Evolutionary conservation across 2,888 invertebrate species (phyloP).

Genomic region (Cheilosia grossa): DNA sequence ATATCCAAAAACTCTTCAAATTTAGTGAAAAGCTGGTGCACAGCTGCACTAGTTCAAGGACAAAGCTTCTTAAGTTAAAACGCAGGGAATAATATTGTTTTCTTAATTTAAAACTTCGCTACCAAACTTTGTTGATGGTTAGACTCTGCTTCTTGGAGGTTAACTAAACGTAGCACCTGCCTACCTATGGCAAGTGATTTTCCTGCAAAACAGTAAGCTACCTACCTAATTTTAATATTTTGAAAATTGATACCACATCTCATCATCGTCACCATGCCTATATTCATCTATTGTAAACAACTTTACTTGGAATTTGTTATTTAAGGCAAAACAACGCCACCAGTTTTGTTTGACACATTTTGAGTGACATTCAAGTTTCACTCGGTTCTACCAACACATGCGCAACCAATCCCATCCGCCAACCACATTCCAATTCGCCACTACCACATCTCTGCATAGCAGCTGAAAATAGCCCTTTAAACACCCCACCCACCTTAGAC

Average conservation of each 20-base stretch:
- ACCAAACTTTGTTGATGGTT: too few species aligned
- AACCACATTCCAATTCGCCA: conserved; percentile 55
- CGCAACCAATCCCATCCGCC: conserved; percentile 30
- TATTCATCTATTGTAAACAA: conserved; percentile 31
- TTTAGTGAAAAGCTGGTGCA: too few species aligned
- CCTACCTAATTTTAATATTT: conserved; percentile 5
- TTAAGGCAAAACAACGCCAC: conserved; percentile 44
- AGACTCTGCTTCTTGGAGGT: too few species aligned
- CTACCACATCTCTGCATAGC: conserved; percentile 5
- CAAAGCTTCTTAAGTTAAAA: too few species aligned
- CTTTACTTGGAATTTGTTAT: conserved; percentile 10
- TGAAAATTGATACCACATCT: conserved; percentile 35
- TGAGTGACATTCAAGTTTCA: conserved; percentile 40
- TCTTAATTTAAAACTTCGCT: too few species aligned
- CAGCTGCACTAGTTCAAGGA: too few species aligned
- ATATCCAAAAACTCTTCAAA: too few species aligned
- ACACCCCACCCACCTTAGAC: conserved; percentile 68
- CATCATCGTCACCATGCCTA: not conserved
- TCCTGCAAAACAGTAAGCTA: not conserved
- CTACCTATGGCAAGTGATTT: not conserved
- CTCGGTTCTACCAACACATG: conserved; percentile 36
- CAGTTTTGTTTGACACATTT: conserved; percentile 2
- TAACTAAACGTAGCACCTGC: too few species aligned
- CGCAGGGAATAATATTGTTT: too few species aligned
- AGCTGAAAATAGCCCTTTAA: conserved; percentile 68